phyloP scores from a whole-genome alignment of 2,888 invertebrate genomes.

The Merodon equestris region DNA sequence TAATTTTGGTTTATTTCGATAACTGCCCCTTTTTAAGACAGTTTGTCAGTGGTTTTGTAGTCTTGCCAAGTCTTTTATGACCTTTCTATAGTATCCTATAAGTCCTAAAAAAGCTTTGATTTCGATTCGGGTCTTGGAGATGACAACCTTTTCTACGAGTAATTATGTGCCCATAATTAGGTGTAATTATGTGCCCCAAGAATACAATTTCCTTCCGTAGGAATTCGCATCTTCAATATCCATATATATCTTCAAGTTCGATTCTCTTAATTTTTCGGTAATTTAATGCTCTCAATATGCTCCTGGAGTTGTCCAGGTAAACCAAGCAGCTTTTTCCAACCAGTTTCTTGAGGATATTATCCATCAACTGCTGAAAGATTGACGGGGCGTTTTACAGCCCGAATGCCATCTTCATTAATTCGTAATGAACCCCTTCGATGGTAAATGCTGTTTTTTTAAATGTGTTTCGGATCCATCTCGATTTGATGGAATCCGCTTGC shows the following conservation, averaged over 20 bases:
- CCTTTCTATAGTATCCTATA: neutral
- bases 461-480: too few relatives aligned
- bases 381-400: too few relatives aligned
- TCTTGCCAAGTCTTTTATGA: neutral
- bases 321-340: neutral
- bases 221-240: neutral
- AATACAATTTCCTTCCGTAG: neutral
- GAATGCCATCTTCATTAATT: neutral
- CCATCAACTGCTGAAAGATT: too few relatives aligned
- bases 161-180: neutral
- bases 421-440: neutral
- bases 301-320: neutral
- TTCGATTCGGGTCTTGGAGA: neutral
- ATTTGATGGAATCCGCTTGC: too few relatives aligned
- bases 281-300: neutral
- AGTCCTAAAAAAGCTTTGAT: too few relatives aligned
- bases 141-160: neutral
- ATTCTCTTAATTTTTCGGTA: neutral
- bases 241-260: neutral
- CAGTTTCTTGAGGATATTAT: neutral
- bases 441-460: conserved; percentile 16
- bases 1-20: neutral
- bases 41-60: neutral
- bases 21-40: neutral
- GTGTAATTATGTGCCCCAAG: neutral